These are phyloP conservation scores for Tor tambroides DNA, from an alignment of 2,113 vertebrate species.

Conservation along the genomic window DNA sequence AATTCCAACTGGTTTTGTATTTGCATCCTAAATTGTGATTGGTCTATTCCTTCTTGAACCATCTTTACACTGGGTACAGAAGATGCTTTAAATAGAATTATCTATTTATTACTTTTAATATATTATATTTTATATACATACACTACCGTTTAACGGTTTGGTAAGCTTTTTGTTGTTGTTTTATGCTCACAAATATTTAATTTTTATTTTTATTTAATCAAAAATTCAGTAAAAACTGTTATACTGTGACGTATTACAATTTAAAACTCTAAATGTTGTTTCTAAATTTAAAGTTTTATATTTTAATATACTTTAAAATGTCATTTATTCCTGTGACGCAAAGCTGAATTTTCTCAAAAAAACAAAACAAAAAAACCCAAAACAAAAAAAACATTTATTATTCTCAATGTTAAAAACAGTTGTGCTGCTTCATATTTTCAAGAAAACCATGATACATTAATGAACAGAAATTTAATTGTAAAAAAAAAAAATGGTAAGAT, in stretches of 20 bases:
- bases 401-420: not conserved
- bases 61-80: not conserved
- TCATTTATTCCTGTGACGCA: not conserved
- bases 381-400: not conserved
- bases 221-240: not conserved
- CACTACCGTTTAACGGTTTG: not conserved
- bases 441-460: not conserved
- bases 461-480: no score
- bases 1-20: not conserved
- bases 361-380: not conserved
- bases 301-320: not conserved
- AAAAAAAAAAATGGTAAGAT: no score
- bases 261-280: not conserved
- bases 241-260: not conserved
- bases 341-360: not conserved
- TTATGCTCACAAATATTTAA: not conserved
- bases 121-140: not conserved
- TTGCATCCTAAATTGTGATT: not conserved
- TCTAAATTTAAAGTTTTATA: not conserved
- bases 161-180: not conserved
- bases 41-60: not conserved
- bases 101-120: not conserved
- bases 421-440: not conserved
- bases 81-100: not conserved
- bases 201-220: not conserved